phyloP scores from a whole-genome alignment of 2,888 invertebrate genomes.

The Rhorus exstirpatorius region DNA sequence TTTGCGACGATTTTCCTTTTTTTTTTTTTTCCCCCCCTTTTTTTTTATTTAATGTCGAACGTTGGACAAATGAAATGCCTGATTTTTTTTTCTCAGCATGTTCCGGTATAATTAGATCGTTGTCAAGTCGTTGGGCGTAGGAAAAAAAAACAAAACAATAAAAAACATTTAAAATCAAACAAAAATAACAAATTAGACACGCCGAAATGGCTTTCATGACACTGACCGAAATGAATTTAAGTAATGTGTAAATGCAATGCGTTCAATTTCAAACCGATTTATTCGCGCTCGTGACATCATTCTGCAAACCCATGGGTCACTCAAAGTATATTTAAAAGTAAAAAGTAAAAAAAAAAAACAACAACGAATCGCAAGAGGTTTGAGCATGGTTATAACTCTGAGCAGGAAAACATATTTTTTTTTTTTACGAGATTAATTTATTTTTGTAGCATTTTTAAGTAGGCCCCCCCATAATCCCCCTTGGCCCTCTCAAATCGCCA shows the following conservation, averaged over 20 bases:
- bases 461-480: constrained; percentile 60
- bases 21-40: constrained; percentile 30
- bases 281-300: constrained; percentile 68
- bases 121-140: constrained; percentile 2
- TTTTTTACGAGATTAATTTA: constrained; percentile 76
- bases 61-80: constrained; percentile 22
- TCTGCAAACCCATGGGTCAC: constrained; percentile 67
- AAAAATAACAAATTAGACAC: constrained; percentile 18
- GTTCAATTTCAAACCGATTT: constrained; percentile 38
- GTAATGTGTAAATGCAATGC: constrained; percentile 32
- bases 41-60: not conserved
- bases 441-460: constrained; percentile 78
- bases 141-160: too few species aligned
- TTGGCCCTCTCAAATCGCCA: constrained; percentile 20
- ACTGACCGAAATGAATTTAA: constrained; percentile 54
- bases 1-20: constrained; percentile 19
- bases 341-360: constrained; percentile 58
- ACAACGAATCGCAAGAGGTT: constrained; percentile 66
- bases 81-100: constrained; percentile 31
- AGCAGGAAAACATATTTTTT: constrained; percentile 39
- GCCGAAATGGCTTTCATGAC: constrained; percentile 60
- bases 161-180: constrained; percentile 1
- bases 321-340: not conserved
- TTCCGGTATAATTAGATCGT: constrained; percentile 21
- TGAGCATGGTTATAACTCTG: constrained; percentile 47